These are phyloP conservation scores for Chiloscyllium plagiosum DNA, from an alignment of 2,113 vertebrate genomes.

Conservation along the genomic window DNA sequence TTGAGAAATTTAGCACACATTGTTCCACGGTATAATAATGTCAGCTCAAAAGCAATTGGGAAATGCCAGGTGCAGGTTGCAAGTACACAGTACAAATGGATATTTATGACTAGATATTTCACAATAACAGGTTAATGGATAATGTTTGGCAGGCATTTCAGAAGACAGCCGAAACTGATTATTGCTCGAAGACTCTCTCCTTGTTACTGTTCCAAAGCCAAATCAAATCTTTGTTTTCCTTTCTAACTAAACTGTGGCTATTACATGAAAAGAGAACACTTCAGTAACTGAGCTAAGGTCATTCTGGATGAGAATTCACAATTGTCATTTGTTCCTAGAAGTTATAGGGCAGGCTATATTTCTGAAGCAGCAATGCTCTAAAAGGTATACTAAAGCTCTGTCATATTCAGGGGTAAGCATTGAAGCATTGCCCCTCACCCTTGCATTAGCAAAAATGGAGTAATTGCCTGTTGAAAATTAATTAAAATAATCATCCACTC, in stretches of 20 bases:
- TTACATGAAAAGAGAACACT: not conserved
- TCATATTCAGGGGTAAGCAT: not conserved
- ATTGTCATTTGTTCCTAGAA: not conserved
- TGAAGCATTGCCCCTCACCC: not conserved
- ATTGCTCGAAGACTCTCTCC: not conserved
- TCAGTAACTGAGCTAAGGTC: not conserved
- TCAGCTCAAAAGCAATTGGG: slow-evolving; percentile 12
- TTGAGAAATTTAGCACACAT: slow-evolving; percentile 28
- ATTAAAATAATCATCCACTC: not conserved
- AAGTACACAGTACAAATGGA: not conserved
- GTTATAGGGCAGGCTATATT: not conserved
- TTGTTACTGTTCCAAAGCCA: not conserved
- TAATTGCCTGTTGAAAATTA: not conserved
- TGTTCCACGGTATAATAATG: slow-evolving; percentile 1
- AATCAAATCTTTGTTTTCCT: not conserved
- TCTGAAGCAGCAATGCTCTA: not conserved
- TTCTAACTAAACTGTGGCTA: not conserved
- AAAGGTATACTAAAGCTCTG: not conserved
- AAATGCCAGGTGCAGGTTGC: slow-evolving; percentile 12
- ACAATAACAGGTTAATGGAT: slow-evolving; percentile 27
- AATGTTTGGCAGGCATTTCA: slow-evolving; percentile 1
- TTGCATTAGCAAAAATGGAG: not conserved
- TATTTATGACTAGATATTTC: slow-evolving; percentile 19
- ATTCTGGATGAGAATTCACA: not conserved
- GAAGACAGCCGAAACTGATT: not conserved